phyloP scores from a whole-genome alignment of 2,113 vertebrate species.

The Pitta sordida region DNA sequence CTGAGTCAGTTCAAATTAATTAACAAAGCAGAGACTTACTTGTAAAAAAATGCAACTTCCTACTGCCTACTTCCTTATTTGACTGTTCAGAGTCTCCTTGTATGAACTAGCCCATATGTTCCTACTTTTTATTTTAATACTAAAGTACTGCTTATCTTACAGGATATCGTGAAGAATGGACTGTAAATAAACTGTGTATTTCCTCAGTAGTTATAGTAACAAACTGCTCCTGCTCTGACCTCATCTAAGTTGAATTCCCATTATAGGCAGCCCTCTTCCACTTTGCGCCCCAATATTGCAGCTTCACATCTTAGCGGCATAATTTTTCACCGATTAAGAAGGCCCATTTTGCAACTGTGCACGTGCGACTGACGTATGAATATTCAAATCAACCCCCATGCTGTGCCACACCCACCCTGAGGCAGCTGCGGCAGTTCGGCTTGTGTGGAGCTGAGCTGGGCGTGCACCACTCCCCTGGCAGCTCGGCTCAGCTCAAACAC shows the following conservation, averaged over 20 bases:
- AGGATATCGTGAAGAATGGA: not conserved
- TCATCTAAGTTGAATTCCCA: not conserved
- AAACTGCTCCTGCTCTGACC: not conserved
- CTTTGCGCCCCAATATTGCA: no score
- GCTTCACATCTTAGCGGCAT: no score
- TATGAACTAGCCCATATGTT: not conserved
- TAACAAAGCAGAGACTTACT: not conserved
- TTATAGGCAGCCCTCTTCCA: no score
- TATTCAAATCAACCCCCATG: no score
- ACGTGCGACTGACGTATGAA: no score
- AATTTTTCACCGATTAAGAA: no score
- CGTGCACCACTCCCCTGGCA: no score
- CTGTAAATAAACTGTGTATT: not conserved
- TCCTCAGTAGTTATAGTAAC: not conserved
- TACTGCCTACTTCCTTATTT: not conserved
- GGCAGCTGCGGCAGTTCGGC: no score
- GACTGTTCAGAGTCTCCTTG: not conserved
- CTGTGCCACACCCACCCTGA: no score
- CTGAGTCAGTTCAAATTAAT: not conserved
- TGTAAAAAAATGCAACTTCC: not conserved
- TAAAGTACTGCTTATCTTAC: not conserved
- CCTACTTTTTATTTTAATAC: not conserved
- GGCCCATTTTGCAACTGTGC: no score
- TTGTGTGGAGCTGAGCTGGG: no score
- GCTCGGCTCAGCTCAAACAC: no score